Base-by-base conservation (phyloP, 2,888 invertebrate species). In the Cephus pulcher region DNA sequence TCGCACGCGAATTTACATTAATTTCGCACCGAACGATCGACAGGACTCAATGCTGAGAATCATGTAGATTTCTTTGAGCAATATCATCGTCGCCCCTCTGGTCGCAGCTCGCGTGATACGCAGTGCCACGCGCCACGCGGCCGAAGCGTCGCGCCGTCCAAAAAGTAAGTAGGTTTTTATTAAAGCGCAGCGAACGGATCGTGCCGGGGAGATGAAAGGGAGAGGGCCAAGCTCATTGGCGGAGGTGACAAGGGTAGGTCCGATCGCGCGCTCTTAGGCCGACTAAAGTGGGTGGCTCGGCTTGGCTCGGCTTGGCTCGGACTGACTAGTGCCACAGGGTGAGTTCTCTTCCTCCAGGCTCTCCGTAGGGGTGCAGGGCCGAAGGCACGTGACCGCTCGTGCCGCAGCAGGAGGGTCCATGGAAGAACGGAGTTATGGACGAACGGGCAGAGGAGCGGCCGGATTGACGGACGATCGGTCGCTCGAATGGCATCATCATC, bases 221-320 rank as follows among this genome's bases (percentile, higher is more conserved):
- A 56, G 56, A 70, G 69, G 69, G 78, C 78, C 80, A 82, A 78
- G 83, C 86, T 86, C 84, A 85, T 83, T 83, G 56, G 84, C 82
- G 79, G 84, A 89, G 89, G 88, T 88, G 87, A 89, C 86, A 84
- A 88, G 88, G 88, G 87, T 85, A 83, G 85, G 84, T 84, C 78
- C 81, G 79, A 78, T 80, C 80, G 9, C 23, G 23, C 56, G 23
- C 56, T 56, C 56, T 56, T 79, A 70, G 80, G 81, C 30, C 34
- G 71, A 23, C 71, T 32, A 71, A 71, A 71, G 71, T 71, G 71
- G 71, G 71, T 71, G 71, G 32, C 71, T 71, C 32, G 71, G 32
- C 32, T 15, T 56, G 34, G 71, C 34, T 71, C 32, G 15, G 12
- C 32, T 15, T 56, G 34, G 71, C 34, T 12, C 32, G 15, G 12